These are phyloP conservation scores for Dysdera silvatica DNA, from an alignment of 1,140 invertebrate genomes.

Conservation along the genomic window DNA sequence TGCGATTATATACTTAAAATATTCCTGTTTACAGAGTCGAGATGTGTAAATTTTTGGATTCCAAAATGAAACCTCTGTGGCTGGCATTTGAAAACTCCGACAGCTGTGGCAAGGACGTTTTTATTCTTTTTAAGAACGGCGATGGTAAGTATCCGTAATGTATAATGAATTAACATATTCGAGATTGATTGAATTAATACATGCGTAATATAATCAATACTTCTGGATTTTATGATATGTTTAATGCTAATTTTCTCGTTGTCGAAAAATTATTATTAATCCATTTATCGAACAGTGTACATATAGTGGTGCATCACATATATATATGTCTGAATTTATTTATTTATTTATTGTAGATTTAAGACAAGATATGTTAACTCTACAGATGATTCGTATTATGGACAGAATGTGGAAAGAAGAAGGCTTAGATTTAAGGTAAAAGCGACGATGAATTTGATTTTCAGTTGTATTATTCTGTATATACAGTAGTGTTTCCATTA, in stretches of 20 bases:
- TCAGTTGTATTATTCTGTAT: no score
- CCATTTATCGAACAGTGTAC: no score
- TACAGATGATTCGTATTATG: constrained; percentile 54
- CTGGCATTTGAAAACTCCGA: constrained; percentile 54
- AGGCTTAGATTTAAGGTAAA: constrained; percentile 48
- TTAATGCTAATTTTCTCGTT: no score
- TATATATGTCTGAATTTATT: background rate
- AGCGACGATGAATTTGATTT: no score
- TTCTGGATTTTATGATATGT: no score
- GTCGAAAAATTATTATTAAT: no score
- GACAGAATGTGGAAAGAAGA: constrained; percentile 53
- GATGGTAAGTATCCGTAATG: constrained; percentile 46
- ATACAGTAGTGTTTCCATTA: no score
- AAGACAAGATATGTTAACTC: constrained; percentile 55
- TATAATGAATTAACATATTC: no score
- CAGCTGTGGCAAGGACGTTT: constrained; percentile 43
- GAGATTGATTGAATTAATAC: no score
- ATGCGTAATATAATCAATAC: no score
- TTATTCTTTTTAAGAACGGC: constrained; percentile 56
- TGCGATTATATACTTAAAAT: no score
- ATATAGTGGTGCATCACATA: no score
- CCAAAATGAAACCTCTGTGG: constrained; percentile 54
- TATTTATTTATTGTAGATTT: constrained; percentile 44
- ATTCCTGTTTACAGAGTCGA: constrained; percentile 39
- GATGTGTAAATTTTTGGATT: constrained; percentile 51